Conservation (phyloP, 2,113 vertebrate species). For the Ibidorhyncha struthersii region DNA sequence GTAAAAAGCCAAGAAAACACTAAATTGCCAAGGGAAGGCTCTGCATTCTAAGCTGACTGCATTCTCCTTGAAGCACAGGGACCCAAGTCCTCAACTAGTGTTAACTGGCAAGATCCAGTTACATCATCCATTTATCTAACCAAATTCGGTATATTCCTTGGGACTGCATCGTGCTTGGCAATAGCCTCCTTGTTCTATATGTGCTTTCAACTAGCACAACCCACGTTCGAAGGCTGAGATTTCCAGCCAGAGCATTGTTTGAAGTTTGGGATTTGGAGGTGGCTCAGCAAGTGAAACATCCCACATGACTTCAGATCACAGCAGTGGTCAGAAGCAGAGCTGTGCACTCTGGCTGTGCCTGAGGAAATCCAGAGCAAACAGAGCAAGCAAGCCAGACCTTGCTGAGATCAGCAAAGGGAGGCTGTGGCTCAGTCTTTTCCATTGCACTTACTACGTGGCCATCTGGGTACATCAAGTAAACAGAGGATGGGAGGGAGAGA, state of each 20-base stretch:
- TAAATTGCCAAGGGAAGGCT: neutral
- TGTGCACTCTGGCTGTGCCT: neutral
- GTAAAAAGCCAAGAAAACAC: neutral
- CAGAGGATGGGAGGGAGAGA: neutral
- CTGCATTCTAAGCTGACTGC: neutral
- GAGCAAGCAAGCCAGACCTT: neutral
- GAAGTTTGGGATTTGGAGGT: conserved; percentile 17
- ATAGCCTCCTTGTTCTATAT: neutral
- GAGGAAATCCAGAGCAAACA: conserved; percentile 24
- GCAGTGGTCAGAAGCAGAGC: conserved; percentile 2
- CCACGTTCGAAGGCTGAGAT: neutral
- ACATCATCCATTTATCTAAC: neutral
- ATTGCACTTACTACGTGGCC: neutral
- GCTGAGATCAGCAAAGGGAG: neutral
- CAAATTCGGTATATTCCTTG: neutral
- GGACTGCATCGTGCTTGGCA: neutral
- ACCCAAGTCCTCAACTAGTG: neutral
- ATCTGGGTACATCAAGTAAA: neutral
- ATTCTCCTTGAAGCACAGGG: neutral
- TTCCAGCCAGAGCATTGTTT: conserved; percentile 9
- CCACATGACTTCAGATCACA: conserved; percentile 10
- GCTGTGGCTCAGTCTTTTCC: neutral
- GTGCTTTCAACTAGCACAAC: neutral
- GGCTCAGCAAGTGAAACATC: conserved; percentile 15
- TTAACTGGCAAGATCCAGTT: neutral